Evolutionary conservation across 1,140 invertebrate genomes (phyloP), one percentile per base, ranked within the genome.

Genomic region (Caligus rogercresseyi): DNA sequence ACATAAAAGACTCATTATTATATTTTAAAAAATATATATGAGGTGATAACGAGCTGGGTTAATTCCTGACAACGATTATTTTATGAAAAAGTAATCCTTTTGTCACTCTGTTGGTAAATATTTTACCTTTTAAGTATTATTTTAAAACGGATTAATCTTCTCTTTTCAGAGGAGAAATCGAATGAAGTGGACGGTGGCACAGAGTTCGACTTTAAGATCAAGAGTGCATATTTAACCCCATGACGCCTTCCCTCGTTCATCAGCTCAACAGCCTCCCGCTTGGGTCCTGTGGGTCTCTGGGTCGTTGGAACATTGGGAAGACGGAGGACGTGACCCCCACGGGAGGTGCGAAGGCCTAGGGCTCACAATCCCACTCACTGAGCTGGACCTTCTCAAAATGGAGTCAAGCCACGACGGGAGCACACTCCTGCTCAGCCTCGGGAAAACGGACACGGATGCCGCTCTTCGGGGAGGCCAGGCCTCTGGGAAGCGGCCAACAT

Each of bases 171-270:
- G 16, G 54, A 23, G 24, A 20, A n/a, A 21, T 56, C 54, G 19
- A n/a, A 20, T 15, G 24, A 16, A 16, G 54, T 56, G 14, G 15
- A 56, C 24, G 54, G 54, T 25, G 54, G 54, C 14, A 21, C 54
- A n/a, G 14, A 56, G n/a, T 56, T 56, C 20, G 54, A 56, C n/a
- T 56, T 56, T 25, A 56, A 56, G 20, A 56, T 56, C 20, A 56
- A 56, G 24, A 25, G 15, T 20, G 54, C 54, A 21, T 21, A 20
- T n/a, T n/a, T 56, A n/a, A 56, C 20, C n/a, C 54, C 54, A 13
- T 21, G 24, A 21, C 54, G 1, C 19, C 19, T n/a, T 2, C 54
- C 2, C 54, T 56, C 1, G 54, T 23, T 21, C 15, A 25, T 20
- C 54, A 56, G 24, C 24, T 56, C 3, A 56, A 56, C 54, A 14